Evolutionary conservation across 2,888 invertebrate species (phyloP).

Genomic region (Hirtodrosophila alboralis): DNA sequence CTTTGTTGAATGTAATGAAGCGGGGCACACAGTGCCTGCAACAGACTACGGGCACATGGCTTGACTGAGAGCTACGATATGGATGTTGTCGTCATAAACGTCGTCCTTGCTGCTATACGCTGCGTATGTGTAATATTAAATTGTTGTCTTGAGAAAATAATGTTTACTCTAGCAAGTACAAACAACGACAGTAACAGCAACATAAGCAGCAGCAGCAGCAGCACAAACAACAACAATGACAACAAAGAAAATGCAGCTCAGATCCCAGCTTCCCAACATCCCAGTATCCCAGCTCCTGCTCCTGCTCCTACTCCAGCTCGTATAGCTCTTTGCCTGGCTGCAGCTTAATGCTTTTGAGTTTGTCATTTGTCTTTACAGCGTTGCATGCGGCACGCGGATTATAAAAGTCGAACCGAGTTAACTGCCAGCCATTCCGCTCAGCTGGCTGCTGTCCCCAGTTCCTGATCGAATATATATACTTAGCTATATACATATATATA

Average conservation of each 20-base stretch:
- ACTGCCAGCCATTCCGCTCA: constrained; percentile 51
- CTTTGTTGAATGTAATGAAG: constrained; percentile 49
- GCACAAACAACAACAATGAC: constrained; percentile 37
- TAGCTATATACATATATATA: not conserved
- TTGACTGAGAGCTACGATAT: constrained; percentile 49
- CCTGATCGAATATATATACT: constrained; percentile 41
- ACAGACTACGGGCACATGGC: constrained; percentile 19
- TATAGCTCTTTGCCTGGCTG: constrained; percentile 8
- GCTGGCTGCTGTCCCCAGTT: constrained; percentile 2
- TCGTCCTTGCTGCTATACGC: constrained; percentile 29
- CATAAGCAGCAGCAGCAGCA: constrained; percentile 22
- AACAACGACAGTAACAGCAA: constrained; percentile 36
- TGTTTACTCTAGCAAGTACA: constrained; percentile 68
- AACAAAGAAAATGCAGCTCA: constrained; percentile 38
- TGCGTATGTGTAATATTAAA: constrained; percentile 76
- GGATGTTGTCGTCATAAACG: constrained; percentile 56
- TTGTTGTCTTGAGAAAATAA: constrained; percentile 74
- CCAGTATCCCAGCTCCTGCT: constrained; percentile 1
- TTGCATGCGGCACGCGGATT: constrained; percentile 68
- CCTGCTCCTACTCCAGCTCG: not conserved
- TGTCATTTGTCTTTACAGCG: constrained; percentile 73
- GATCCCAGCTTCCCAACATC: constrained; percentile 7
- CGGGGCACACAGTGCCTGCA: constrained; percentile 5
- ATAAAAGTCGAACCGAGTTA: constrained; percentile 75
- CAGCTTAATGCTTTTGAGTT: constrained; percentile 76